Conservation (phyloP, 2,888 invertebrate species). For the Phengaris alcon region DNA sequence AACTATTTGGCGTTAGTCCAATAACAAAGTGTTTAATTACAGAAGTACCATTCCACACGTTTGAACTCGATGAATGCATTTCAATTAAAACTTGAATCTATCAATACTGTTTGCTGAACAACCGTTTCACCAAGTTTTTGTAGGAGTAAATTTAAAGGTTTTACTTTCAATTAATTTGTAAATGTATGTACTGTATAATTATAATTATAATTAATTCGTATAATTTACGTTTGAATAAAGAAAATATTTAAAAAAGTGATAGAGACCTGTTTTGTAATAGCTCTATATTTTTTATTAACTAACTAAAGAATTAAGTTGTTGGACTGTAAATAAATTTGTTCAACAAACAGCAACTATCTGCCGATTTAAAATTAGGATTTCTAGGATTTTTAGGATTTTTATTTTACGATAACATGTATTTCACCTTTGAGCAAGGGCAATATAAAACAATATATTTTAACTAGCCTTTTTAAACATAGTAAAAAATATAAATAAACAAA, state of each 20-base stretch:
- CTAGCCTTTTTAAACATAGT: neutral
- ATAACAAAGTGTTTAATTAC: constrained; percentile 21
- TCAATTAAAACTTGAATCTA: constrained; percentile 26
- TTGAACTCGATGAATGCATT: neutral
- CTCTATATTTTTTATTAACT: neutral
- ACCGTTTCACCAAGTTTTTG: constrained; percentile 1
- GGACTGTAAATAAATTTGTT: neutral
- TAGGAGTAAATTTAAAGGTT: neutral
- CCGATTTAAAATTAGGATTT: neutral
- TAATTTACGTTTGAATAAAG: too few relatives aligned
- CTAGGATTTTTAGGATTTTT: too few relatives aligned
- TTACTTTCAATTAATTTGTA: constrained; percentile 5
- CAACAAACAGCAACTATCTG: neutral
- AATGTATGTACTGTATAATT: neutral
- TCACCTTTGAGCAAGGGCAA: neutral
- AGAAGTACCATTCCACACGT: neutral
- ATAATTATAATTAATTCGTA: too few relatives aligned
- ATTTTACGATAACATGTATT: neutral
- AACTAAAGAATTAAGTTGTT: neutral
- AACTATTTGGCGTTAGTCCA: constrained; percentile 17
- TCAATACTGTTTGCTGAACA: constrained; percentile 2
- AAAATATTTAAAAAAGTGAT: too few relatives aligned
- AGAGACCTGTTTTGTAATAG: neutral
- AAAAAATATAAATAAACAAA: too few relatives aligned
- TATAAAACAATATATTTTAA: neutral